A percentile compares a stretch with the other conserved stretches of the same genome.
These are phyloP conservation scores for Atta colombica DNA, from an alignment of 1,140 invertebrate genomes.

Conservation along the genomic window DNA sequence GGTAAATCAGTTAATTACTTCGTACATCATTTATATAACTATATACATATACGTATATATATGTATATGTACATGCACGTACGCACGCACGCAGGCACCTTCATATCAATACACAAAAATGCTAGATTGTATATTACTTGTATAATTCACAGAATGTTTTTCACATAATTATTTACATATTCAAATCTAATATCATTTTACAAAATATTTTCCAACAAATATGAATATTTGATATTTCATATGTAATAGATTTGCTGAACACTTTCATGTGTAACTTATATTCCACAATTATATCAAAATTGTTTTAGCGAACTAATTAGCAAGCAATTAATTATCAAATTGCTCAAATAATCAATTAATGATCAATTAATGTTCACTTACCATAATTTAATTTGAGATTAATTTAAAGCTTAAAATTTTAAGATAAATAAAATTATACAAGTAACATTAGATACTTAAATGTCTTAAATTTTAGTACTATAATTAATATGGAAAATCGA, in stretches of 20 bases:
- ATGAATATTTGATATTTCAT: slow-evolving; percentile 21
- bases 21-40: slow-evolving; percentile 50
- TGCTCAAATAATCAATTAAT: background rate
- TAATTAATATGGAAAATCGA: background rate
- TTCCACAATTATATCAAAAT: background rate
- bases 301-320: background rate
- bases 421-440: background rate
- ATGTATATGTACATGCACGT: too few species aligned
- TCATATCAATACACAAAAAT: slow-evolving; percentile 13
- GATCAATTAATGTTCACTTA: background rate
- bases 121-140: background rate
- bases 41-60: slow-evolving; percentile 19
- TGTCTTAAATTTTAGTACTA: background rate
- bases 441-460: background rate
- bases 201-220: slow-evolving; percentile 40
- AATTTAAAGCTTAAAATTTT: background rate
- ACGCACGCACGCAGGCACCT: background rate
- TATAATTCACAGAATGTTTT: slow-evolving; percentile 9
- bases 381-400: background rate
- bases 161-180: slow-evolving; percentile 65
- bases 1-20: slow-evolving; percentile 55
- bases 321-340: background rate
- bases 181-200: slow-evolving; percentile 1
- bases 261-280: background rate
- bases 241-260: background rate